phyloP scores from a whole-genome alignment of 1,140 invertebrate species.

The Psix sp. region DNA sequence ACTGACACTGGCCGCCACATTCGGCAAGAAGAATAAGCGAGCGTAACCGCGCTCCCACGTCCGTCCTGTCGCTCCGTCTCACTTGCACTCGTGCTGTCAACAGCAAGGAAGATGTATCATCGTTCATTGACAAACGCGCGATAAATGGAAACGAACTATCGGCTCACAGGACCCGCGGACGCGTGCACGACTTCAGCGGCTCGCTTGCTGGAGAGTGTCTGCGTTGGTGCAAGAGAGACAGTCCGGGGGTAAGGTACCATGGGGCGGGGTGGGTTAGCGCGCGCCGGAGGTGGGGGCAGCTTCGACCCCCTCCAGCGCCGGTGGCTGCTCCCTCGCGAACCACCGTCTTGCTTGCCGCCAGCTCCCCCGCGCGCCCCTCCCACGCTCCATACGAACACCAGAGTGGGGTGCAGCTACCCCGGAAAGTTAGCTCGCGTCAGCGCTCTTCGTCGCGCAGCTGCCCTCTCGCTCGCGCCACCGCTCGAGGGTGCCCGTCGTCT shows the following conservation, averaged over 20 bases:
- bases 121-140: slow-evolving; percentile 56
- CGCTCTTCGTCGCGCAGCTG: slow-evolving; percentile 3
- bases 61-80: background rate
- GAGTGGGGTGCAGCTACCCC: slow-evolving; percentile 53
- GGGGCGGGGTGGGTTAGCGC: slow-evolving; percentile 31
- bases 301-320: slow-evolving; percentile 16
- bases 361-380: slow-evolving; percentile 4
- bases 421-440: slow-evolving; percentile 58
- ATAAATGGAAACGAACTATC: slow-evolving; percentile 34
- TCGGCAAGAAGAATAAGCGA: slow-evolving; percentile 22
- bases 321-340: slow-evolving; percentile 32
- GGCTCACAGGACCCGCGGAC: background rate
- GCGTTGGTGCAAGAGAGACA: slow-evolving; percentile 34
- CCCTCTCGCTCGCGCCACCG: slow-evolving; percentile 20
- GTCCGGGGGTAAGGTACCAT: slow-evolving; percentile 14
- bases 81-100: background rate
- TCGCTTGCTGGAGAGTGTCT: slow-evolving; percentile 27
- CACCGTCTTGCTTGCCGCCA: slow-evolving; percentile 12
- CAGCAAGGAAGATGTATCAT: slow-evolving; percentile 24
- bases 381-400: background rate
- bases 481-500: slow-evolving; percentile 44
- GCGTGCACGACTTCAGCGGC: slow-evolving; percentile 11
- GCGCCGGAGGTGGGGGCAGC: slow-evolving; percentile 37
- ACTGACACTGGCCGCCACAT: slow-evolving; percentile 49
- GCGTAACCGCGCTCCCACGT: slow-evolving; percentile 26